Percentiles rank a stretch among this genome's conserved stretches.
These are phyloP conservation scores for Chrysolina oricalcia DNA, from an alignment of 2,888 invertebrate species.

Conservation along the genomic window DNA sequence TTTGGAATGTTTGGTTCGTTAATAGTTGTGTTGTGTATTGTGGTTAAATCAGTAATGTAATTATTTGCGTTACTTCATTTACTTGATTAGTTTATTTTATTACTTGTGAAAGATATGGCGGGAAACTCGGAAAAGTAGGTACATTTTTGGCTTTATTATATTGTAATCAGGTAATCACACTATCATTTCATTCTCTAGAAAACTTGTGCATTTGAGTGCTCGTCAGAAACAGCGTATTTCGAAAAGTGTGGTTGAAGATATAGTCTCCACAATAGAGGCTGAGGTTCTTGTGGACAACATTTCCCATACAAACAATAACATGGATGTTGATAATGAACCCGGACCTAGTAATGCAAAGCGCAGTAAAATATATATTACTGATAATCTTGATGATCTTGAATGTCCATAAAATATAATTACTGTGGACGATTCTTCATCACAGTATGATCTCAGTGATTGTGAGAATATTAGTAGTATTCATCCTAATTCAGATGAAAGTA, in stretches of 20 bases:
- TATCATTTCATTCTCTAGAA: slow-evolving; percentile 21
- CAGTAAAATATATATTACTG: slow-evolving; percentile 14
- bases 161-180: background rate
- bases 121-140: background rate
- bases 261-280: slow-evolving; percentile 19
- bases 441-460: background rate
- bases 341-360: slow-evolving; percentile 24
- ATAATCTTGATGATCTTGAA: slow-evolving; percentile 16
- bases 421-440: background rate
- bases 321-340: slow-evolving; percentile 10
- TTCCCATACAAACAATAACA: slow-evolving; percentile 16
- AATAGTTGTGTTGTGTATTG: no score
- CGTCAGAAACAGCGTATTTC: slow-evolving; percentile 13
- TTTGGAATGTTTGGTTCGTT: no score
- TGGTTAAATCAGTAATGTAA: no score
- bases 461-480: background rate
- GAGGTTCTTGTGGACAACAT: slow-evolving; percentile 22
- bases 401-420: background rate
- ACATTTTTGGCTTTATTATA: background rate
- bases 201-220: background rate
- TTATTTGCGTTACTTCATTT: no score
- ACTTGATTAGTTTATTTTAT: no score
- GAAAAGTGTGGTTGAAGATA: background rate
- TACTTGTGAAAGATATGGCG: no score
- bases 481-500: slow-evolving; percentile 8